These are phyloP conservation scores for Lissonota sp. DNA, from an alignment of 2,888 invertebrate genomes.

Conservation along the genomic window DNA sequence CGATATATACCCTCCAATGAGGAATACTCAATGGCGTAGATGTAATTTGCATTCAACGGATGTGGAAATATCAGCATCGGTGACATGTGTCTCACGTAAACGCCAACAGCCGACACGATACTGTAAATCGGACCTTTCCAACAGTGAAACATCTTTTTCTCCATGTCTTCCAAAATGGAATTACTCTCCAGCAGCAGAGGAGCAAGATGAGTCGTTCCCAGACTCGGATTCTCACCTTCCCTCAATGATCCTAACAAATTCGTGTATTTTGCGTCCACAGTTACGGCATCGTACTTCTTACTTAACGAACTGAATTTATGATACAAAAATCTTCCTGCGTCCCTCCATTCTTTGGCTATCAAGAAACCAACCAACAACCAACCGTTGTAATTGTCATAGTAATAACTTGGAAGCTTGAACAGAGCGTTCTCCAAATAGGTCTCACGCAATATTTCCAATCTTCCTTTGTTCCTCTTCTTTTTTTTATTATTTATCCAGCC, in stretches of 20 bases:
- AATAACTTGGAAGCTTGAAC: not conserved
- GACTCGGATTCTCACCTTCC: not conserved
- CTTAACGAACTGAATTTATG: conserved; percentile 6
- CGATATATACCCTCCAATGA: not conserved
- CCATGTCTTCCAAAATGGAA: not conserved
- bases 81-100: not conserved
- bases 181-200: not conserved
- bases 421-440: not conserved
- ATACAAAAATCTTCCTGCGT: not conserved
- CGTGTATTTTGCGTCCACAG: not conserved
- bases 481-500: not conserved
- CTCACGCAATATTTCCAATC: not conserved
- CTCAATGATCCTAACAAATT: not conserved
- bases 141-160: not conserved
- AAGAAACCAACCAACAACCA: not conserved
- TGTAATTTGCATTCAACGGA: not conserved
- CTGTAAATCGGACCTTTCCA: not conserved
- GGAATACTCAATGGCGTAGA: conserved; percentile 1
- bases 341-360: not conserved
- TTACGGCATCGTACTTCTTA: not conserved
- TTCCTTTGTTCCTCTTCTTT: not conserved
- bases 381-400: not conserved
- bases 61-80: conserved; percentile 7
- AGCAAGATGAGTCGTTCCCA: not conserved
- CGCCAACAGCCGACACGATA: not conserved